A percentile compares a stretch with the other conserved stretches of the same genome.
These are phyloP conservation scores for Rhabdophis nuchalis DNA, from an alignment of 2,797 vertebrate species.

Conservation along the genomic window DNA sequence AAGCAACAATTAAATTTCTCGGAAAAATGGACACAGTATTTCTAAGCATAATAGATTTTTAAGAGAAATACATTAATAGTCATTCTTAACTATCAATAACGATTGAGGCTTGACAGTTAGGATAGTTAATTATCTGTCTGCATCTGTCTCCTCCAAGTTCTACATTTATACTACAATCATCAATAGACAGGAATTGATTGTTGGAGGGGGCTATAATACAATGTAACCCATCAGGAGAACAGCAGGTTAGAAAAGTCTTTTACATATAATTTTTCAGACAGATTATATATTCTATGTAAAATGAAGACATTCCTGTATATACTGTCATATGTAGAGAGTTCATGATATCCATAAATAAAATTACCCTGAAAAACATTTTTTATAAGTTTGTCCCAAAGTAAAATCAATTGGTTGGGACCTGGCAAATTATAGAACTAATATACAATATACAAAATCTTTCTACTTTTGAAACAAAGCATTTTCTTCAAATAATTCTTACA, in stretches of 20 bases:
- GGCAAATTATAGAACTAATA: neutral
- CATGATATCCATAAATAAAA: neutral
- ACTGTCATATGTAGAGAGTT: neutral
- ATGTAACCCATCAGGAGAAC: neutral
- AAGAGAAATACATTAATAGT: neutral
- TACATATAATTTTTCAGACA: neutral
- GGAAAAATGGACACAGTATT: neutral
- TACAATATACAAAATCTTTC: neutral
- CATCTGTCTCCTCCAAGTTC: neutral
- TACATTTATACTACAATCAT: neutral
- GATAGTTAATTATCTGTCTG: neutral
- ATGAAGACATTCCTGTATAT: neutral
- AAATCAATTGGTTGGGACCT: neutral
- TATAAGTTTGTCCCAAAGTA: neutral
- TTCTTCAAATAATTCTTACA: neutral
- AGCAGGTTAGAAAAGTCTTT: neutral
- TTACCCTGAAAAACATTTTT: neutral
- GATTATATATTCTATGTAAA: neutral
- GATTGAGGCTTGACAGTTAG: neutral
- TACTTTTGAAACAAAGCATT: neutral
- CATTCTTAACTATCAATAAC: neutral
- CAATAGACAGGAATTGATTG: neutral
- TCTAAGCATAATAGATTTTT: neutral
- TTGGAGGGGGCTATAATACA: neutral
- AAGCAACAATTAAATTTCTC: neutral